phyloP scores from a whole-genome alignment of 2,797 vertebrate species.

The Siniperca scherzeri region DNA sequence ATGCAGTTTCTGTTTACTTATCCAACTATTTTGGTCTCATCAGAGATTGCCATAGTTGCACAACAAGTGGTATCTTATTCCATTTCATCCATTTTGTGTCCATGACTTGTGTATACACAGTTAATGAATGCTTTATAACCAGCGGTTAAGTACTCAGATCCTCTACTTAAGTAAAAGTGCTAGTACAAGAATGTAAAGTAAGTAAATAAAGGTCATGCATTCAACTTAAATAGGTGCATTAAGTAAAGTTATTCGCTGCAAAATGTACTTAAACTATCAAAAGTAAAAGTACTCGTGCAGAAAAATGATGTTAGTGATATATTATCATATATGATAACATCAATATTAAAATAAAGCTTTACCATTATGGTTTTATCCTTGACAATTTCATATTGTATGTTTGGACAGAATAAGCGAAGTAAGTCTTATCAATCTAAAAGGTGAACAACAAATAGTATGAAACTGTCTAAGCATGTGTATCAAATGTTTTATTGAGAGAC shows the following conservation, averaged over 20 bases:
- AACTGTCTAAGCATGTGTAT: not conserved
- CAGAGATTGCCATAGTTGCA: not conserved
- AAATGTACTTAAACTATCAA: too few relatives aligned
- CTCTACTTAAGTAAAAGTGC: not conserved
- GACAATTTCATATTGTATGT: not conserved
- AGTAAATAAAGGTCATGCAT: too few relatives aligned
- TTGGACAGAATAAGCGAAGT: not conserved
- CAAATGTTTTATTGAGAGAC: not conserved
- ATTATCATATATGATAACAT: too few relatives aligned
- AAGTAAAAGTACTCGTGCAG: too few relatives aligned
- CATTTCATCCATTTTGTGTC: not conserved
- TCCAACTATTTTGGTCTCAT: conserved; percentile 5
- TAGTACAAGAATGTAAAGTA: not conserved
- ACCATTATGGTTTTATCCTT: not conserved
- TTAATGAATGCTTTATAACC: not conserved
- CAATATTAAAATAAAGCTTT: not conserved
- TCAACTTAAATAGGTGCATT: too few relatives aligned
- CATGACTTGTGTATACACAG: not conserved
- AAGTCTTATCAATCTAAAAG: not conserved
- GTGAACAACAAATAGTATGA: not conserved
- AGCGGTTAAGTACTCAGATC: too few relatives aligned
- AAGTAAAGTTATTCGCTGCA: too few relatives aligned
- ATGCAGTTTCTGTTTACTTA: conserved; percentile 21
- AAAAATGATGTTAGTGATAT: too few relatives aligned
- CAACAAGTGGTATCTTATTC: not conserved